Conservation (phyloP, 2,113 vertebrate species). For the Motacilla alba region DNA sequence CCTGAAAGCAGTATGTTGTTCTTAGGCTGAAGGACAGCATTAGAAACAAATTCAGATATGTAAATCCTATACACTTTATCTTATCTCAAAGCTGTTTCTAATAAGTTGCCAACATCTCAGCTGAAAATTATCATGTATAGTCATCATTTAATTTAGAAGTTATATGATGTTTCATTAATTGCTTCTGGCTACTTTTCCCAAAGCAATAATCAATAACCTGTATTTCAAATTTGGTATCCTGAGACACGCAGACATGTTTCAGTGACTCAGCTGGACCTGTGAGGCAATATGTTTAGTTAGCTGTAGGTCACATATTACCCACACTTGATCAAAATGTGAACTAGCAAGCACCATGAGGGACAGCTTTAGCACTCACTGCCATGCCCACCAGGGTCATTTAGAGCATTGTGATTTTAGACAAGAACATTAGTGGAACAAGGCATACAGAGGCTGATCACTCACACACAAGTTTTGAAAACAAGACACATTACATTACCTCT, state of each 20-base stretch:
- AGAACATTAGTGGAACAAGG: not conserved
- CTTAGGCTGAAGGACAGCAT: not conserved
- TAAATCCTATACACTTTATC: not conserved
- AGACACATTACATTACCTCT: not conserved
- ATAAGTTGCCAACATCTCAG: not conserved
- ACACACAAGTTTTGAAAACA: not conserved
- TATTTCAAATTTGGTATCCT: not conserved
- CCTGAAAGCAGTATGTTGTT: not conserved
- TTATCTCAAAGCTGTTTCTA: not conserved
- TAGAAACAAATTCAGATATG: not conserved
- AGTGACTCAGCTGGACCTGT: not conserved
- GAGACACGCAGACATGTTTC: not conserved
- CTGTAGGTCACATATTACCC: not conserved
- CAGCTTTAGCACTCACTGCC: not conserved
- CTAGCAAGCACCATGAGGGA: not conserved
- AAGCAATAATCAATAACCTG: constrained; percentile 22
- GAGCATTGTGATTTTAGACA: not conserved
- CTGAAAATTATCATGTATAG: constrained; percentile 31
- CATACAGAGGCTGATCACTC: not conserved
- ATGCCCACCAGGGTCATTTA: not conserved
- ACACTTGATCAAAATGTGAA: constrained; percentile 8
- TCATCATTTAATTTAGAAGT: constrained; percentile 22
- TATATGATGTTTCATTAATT: constrained; percentile 24
- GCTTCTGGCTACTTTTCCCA: not conserved
- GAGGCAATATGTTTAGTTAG: not conserved